Percentiles rank a stretch among this genome's conserved stretches.
phyloP scores from a whole-genome alignment of 2,888 invertebrate species.

The Tipula unca region DNA sequence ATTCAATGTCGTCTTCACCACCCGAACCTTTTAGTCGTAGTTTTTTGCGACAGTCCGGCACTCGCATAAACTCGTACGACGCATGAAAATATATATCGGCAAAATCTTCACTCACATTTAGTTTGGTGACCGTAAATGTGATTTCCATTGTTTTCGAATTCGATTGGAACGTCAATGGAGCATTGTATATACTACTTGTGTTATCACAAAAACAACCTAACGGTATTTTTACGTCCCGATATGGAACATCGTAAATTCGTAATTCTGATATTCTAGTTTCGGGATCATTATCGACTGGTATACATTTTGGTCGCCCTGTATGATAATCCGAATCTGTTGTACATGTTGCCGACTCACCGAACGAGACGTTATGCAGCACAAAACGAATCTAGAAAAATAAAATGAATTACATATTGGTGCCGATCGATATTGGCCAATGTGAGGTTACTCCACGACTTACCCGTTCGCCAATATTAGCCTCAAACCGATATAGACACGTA shows the following conservation, averaged over 20 bases:
- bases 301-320: constrained; percentile 57
- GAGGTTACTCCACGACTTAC: constrained; percentile 35
- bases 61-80: constrained; percentile 55
- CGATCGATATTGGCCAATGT: background rate
- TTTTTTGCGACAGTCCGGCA: constrained; percentile 56
- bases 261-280: constrained; percentile 46
- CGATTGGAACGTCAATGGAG: constrained; percentile 55
- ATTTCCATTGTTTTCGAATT: constrained; percentile 64
- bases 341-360: constrained; percentile 59
- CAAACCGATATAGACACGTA: constrained; percentile 69
- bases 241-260: constrained; percentile 56
- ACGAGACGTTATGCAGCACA: constrained; percentile 60
- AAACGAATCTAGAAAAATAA: constrained; percentile 38
- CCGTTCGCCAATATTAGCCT: constrained; percentile 56
- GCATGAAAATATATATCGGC: constrained; percentile 72
- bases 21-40: constrained; percentile 55
- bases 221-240: constrained; percentile 57
- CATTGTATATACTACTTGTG: constrained; percentile 47
- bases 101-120: constrained; percentile 73
- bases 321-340: constrained; percentile 62
- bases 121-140: constrained; percentile 61
- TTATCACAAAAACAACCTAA: constrained; percentile 77
- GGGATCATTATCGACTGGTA: constrained; percentile 33
- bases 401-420: background rate
- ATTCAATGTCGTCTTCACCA: constrained; percentile 56